Evolutionary conservation across 2,888 invertebrate genomes (phyloP).

Genomic region (Campoplex nolae): DNA sequence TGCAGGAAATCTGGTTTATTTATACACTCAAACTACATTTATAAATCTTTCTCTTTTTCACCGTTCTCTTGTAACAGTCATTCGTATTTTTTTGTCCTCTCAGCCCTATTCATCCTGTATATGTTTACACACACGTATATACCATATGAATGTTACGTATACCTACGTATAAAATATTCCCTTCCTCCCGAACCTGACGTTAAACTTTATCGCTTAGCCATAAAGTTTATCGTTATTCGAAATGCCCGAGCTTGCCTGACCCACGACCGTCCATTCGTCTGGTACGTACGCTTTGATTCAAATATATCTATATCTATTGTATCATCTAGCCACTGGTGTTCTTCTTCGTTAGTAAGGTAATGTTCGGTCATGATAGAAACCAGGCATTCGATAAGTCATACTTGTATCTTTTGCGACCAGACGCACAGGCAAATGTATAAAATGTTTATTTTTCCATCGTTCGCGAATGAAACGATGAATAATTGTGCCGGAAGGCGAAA

Average conservation of each 20-base stretch:
- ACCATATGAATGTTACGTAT: neutral
- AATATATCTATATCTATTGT: neutral
- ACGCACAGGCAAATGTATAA: neutral
- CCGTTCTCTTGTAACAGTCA: neutral
- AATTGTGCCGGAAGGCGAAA: neutral
- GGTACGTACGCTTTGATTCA: conserved; percentile 23
- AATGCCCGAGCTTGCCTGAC: conserved; percentile 20
- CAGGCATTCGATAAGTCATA: conserved; percentile 4
- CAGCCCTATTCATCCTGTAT: neutral
- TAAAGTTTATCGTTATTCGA: conserved; percentile 59
- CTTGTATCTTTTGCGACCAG: neutral
- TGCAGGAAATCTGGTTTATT: conserved; percentile 52
- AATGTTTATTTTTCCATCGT: neutral
- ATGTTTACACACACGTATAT: neutral
- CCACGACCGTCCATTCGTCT: conserved; percentile 20
- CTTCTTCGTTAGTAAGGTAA: conserved; percentile 30
- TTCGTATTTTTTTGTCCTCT: conserved; percentile 17
- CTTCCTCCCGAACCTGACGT: conserved; percentile 28
- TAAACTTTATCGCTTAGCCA: conserved; percentile 55
- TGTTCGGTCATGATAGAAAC: conserved; percentile 18
- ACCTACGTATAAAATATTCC: conserved; percentile 16
- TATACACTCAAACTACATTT: conserved; percentile 6
- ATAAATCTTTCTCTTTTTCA: conserved; percentile 12
- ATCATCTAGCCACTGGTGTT: neutral
- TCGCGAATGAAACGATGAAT: neutral